Conservation (phyloP, 2,888 invertebrate genomes). For the Amitus sp. region DNA sequence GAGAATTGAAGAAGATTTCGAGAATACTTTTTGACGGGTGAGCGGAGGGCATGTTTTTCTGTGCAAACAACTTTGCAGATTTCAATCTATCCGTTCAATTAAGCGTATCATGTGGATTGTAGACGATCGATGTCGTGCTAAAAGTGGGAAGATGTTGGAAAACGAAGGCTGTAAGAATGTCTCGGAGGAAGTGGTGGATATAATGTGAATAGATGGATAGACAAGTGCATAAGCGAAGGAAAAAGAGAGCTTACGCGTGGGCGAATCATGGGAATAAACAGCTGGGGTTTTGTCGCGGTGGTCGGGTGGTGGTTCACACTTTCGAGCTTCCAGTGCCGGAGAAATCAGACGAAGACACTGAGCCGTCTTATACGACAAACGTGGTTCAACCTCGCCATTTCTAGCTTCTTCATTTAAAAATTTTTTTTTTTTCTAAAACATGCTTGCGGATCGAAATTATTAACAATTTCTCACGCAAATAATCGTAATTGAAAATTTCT, state of each 20-base stretch:
- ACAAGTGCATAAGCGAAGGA: constrained; percentile 42
- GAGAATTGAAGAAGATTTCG: too few species aligned
- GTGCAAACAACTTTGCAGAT: too few species aligned
- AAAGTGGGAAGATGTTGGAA: constrained; percentile 35
- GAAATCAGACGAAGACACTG: constrained; percentile 51
- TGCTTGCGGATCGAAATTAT: neutral
- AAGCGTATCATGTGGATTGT: too few species aligned
- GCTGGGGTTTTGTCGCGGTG: constrained; percentile 58
- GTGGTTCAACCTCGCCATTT: too few species aligned
- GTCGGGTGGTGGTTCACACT: constrained; percentile 56
- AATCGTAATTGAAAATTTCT: neutral
- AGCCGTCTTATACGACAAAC: constrained; percentile 42
- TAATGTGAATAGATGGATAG: constrained; percentile 28
- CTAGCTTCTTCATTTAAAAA: neutral
- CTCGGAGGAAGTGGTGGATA: constrained; percentile 22
- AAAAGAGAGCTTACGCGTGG: constrained; percentile 42
- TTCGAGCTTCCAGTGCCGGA: constrained; percentile 54
- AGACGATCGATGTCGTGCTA: constrained; percentile 32
- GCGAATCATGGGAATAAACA: constrained; percentile 59
- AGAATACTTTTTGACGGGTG: too few species aligned
- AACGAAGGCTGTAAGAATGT: constrained; percentile 24
- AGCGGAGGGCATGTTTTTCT: too few species aligned
- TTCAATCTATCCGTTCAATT: too few species aligned
- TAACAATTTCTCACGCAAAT: neutral
- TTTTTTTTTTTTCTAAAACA: neutral